phyloP scores from a whole-genome alignment of 2,797 vertebrate genomes.

The Crenuchus spilurus region DNA sequence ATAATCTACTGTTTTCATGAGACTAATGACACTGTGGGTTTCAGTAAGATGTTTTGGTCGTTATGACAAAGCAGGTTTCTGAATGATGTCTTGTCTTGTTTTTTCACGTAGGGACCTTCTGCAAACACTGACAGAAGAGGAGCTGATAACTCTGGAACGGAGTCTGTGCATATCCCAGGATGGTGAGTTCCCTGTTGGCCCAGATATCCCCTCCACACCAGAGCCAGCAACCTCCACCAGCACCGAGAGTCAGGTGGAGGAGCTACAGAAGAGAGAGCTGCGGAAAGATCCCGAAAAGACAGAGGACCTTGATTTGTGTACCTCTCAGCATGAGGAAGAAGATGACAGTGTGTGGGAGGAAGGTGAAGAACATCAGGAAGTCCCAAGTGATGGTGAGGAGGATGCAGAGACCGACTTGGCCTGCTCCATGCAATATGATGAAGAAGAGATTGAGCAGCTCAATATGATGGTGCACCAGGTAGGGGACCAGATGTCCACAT shows the following conservation, averaged over 20 bases:
- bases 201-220: conserved; percentile 52
- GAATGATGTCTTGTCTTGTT: conserved; percentile 25
- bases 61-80: background rate
- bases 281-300: conserved; percentile 57
- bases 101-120: conserved; percentile 89
- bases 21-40: conserved; percentile 20
- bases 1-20: conserved; percentile 3
- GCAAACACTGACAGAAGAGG: conserved; percentile 90
- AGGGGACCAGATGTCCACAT: conserved; percentile 93
- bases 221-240: conserved; percentile 48
- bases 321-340: conserved; percentile 60
- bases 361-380: conserved; percentile 38
- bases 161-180: conserved; percentile 96
- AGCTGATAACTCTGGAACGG: conserved; percentile 86
- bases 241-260: conserved; percentile 50
- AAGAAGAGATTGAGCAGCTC: conserved; percentile 94
- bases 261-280: conserved; percentile 62
- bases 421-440: conserved; percentile 97
- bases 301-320: conserved; percentile 44
- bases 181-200: conserved; percentile 70
- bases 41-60: conserved; percentile 18
- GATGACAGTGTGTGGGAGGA: conserved; percentile 38
- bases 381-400: conserved; percentile 51
- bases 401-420: conserved; percentile 88
- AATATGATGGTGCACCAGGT: conserved; percentile 94